Base-by-base conservation (phyloP, 2,113 vertebrate species). In the Thymallus thymallus region DNA sequence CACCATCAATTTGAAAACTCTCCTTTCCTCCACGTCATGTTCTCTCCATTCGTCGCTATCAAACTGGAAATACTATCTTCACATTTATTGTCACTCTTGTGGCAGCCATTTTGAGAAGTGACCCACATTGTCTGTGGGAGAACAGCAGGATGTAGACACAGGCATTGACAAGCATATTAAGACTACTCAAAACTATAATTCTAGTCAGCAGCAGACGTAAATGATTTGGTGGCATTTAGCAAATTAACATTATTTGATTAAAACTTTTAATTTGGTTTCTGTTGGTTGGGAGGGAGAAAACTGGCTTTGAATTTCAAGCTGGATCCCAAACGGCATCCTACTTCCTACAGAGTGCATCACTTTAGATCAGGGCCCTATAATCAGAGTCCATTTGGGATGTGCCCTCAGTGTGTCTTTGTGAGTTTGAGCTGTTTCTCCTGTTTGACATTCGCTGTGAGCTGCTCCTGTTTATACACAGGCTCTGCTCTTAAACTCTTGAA, bases 381-480 rank as follows among this genome's bases (percentile, higher is more conserved):
- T 58, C 16, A 41, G 35, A 41, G 35, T 41, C 35, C 35, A 41
- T 9, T 41, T 41, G 9, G 9, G 35, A 12, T 10, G 35, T 9
- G 10, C 9, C 35, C 20, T 55, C 51, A 55, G 16, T 55, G 51
- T 18, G 51, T 55, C 14, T 41, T 41, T 41, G 35, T 41, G 35
- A 41, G 35, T 41, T 41, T 41, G 35, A 41, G 35, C 35, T 10
- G 35, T 56, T 14, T 68, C 32, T 9, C 45, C 16, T 74, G 48
- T 63, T 84, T 78, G 63, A 75, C 78, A 77, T 85, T 85, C 74
- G 76, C 71, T 67, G 55, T 58, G 58, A 79, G 82, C 70, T 51
- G 12, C 74, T 75, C 35, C 74, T 84, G 82, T 83, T 80, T 77
- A 41, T 9, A 41, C 10, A 41, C 35, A 41, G 58, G 48, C 72